phyloP scores from a whole-genome alignment of 2,888 invertebrate species.

The Rhamphomyia laevipes region DNA sequence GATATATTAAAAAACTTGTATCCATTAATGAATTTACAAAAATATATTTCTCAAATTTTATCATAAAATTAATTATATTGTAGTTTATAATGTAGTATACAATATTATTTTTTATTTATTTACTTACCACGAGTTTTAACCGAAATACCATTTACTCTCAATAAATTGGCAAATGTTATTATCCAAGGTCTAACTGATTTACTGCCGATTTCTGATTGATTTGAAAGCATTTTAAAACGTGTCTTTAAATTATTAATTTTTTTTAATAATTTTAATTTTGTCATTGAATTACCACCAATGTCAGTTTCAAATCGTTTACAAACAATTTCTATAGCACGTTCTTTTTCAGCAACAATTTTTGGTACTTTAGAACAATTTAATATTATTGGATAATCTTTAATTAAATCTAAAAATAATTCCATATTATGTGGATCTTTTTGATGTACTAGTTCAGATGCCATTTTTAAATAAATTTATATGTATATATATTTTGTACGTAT shows the following conservation, averaged over 20 bases:
- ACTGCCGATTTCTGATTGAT: background rate
- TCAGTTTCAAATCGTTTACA: background rate
- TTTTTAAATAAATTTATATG: too few relatives aligned
- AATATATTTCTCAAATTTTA: too few relatives aligned
- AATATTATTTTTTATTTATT: background rate
- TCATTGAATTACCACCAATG: background rate
- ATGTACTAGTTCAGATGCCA: too few relatives aligned
- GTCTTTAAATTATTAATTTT: background rate
- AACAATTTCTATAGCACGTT: background rate
- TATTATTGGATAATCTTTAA: background rate
- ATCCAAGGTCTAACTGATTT: background rate
- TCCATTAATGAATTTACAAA: too few relatives aligned
- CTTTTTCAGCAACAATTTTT: background rate
- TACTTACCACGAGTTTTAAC: background rate
- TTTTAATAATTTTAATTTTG: background rate
- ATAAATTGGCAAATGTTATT: background rate
- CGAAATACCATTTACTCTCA: background rate
- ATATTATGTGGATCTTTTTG: background rate
- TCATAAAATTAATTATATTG: too few relatives aligned
- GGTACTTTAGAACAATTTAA: background rate
- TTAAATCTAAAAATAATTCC: background rate
- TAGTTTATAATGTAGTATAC: background rate
- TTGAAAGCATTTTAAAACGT: background rate
- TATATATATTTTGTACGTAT: too few relatives aligned
- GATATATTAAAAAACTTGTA: too few relatives aligned